A percentile compares a stretch with the other conserved stretches of the same genome.
These are phyloP conservation scores for Podilymbus podiceps DNA, from an alignment of 2,113 vertebrate species.

Conservation along the genomic window DNA sequence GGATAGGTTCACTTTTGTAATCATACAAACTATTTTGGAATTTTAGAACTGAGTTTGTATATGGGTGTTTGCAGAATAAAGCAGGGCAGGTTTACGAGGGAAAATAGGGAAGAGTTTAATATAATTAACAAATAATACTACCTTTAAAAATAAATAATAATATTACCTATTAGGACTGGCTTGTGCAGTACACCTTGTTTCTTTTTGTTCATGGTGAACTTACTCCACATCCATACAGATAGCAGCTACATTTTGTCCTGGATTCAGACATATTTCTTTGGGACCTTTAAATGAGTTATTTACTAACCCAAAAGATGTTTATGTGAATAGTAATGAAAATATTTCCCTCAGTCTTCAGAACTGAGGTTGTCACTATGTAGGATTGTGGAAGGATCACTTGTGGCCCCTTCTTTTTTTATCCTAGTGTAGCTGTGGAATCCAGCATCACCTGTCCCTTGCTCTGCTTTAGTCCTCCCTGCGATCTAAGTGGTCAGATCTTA, in stretches of 20 bases:
- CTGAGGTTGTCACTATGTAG: background rate
- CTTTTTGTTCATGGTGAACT: background rate
- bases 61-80: background rate
- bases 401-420: background rate
- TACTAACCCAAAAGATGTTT: background rate
- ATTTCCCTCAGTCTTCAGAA: background rate
- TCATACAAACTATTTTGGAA: background rate
- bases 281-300: background rate
- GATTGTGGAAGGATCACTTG: background rate
- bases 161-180: background rate
- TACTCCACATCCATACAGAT: background rate
- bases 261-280: background rate
- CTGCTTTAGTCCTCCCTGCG: background rate
- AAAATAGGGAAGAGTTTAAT: background rate
- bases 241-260: background rate
- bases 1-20: background rate
- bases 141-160: too few species aligned
- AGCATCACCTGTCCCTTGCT: background rate
- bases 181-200: background rate
- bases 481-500: background rate
- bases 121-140: too few species aligned
- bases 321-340: background rate
- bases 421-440: background rate
- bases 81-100: background rate
- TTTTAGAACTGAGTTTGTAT: background rate